phyloP scores from a whole-genome alignment of 2,113 vertebrate genomes.

The Psittacara wagleri region DNA sequence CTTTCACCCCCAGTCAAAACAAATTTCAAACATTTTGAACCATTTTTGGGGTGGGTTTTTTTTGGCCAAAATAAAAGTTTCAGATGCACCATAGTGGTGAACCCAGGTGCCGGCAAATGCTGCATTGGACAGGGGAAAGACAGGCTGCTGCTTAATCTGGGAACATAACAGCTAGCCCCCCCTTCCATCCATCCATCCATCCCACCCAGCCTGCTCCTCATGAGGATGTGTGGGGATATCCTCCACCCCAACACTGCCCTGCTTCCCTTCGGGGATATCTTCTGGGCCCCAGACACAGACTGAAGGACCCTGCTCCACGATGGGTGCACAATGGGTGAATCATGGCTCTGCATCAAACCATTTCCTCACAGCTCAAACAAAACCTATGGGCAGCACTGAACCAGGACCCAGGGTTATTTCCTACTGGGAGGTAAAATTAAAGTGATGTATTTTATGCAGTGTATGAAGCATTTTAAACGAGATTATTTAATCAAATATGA shows the following conservation, averaged over 20 bases:
- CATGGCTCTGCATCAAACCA: fast-evolving
- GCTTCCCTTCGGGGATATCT: fast-evolving
- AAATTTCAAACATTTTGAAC: background rate
- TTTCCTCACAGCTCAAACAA: background rate
- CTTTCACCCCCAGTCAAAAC: background rate
- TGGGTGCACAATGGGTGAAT: background rate
- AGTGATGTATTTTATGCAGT: background rate
- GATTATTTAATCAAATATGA: background rate
- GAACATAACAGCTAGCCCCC: background rate
- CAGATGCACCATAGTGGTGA: too few species aligned
- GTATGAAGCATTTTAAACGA: fast-evolving
- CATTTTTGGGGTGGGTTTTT: fast-evolving
- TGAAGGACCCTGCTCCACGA: background rate
- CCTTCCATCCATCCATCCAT: too few species aligned
- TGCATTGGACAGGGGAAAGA: fast-evolving
- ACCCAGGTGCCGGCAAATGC: background rate
- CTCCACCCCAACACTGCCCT: too few species aligned
- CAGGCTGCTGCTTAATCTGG: background rate
- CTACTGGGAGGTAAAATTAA: background rate
- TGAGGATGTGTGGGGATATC: fast-evolving
- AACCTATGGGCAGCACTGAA: background rate
- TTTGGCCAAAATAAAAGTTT: background rate
- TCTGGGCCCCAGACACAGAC: background rate
- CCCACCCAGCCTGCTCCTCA: background rate
- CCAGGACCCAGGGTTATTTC: fast-evolving